A percentile compares a stretch with the other conserved stretches of the same genome.
phyloP scores from a whole-genome alignment of 2,888 invertebrate genomes.

The Drosophila borealis region DNA sequence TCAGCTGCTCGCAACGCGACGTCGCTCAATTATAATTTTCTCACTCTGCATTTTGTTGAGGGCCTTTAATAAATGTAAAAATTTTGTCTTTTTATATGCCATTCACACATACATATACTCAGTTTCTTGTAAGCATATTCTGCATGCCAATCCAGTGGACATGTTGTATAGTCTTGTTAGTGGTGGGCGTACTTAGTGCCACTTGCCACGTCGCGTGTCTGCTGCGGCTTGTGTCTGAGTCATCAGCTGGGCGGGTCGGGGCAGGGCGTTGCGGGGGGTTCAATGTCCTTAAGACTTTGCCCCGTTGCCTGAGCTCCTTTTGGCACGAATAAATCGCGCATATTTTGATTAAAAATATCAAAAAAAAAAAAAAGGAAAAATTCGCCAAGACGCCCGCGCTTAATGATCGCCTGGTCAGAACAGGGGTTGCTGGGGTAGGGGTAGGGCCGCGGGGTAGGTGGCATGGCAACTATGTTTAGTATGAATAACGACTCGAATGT shows the following conservation, averaged over 20 bases:
- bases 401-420: slow-evolving; percentile 39
- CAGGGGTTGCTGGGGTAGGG: background rate
- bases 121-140: slow-evolving; percentile 2
- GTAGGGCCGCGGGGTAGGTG: background rate
- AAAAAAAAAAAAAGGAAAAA: slow-evolving; percentile 2
- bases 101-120: slow-evolving; percentile 6
- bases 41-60: slow-evolving; percentile 38
- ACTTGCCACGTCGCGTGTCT: slow-evolving; percentile 65
- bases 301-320: slow-evolving; percentile 37
- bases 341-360: slow-evolving; percentile 75
- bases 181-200: slow-evolving; percentile 38
- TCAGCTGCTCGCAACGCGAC: slow-evolving; percentile 36
- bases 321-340: slow-evolving; percentile 74
- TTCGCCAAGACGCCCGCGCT: slow-evolving; percentile 20
- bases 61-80: slow-evolving; percentile 74
- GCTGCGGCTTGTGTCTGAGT: slow-evolving; percentile 43
- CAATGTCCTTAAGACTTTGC: slow-evolving; percentile 67
- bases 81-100: slow-evolving; percentile 32
- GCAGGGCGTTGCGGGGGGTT: slow-evolving; percentile 39
- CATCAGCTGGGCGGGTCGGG: slow-evolving; percentile 36
- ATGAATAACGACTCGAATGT: slow-evolving; percentile 30
- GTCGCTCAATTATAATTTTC: slow-evolving; percentile 63
- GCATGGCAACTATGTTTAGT: slow-evolving; percentile 26
- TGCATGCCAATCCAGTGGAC: slow-evolving; percentile 56
- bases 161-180: slow-evolving; percentile 29